Evolutionary conservation across 2,113 vertebrate species (phyloP).

Genomic region (Perccottus glenii): DNA sequence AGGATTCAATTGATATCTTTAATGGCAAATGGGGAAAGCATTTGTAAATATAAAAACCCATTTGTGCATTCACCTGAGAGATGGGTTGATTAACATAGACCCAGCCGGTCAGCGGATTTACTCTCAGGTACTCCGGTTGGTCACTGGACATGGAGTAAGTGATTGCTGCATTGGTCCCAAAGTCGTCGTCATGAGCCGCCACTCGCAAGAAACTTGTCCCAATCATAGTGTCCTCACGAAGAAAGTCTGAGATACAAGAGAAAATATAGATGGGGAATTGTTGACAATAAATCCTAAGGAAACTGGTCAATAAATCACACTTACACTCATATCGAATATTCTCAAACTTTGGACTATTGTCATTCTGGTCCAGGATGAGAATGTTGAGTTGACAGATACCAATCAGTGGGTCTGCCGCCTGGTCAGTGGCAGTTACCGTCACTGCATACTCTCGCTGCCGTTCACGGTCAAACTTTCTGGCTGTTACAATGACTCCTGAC

Average conservation of each 20-base stretch:
- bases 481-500: conserved; percentile 84
- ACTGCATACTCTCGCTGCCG: conserved; percentile 87
- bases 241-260: conserved; percentile 78
- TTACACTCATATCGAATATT: conserved; percentile 91
- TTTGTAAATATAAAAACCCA: not conserved
- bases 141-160: conserved; percentile 82
- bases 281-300: not conserved
- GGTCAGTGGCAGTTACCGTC: conserved; percentile 90
- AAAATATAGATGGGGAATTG: too few relatives aligned
- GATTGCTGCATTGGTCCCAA: conserved; percentile 84
- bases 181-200: conserved; percentile 87
- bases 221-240: conserved; percentile 86
- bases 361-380: conserved; percentile 88
- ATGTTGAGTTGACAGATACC: conserved; percentile 91
- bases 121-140: conserved; percentile 84
- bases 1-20: too few relatives aligned
- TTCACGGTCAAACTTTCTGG: conserved; percentile 88
- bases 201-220: conserved; percentile 89
- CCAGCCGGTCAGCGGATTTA: conserved; percentile 88
- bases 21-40: too few relatives aligned
- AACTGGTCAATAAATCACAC: conserved; percentile 30
- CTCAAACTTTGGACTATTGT: conserved; percentile 92
- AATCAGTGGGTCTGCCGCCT: conserved; percentile 85
- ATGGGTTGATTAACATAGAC: conserved; percentile 88
- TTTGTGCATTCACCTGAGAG: conserved; percentile 78